Base-by-base conservation (phyloP, 2,113 vertebrate genomes). In the Ranitomeya imitator region DNA sequence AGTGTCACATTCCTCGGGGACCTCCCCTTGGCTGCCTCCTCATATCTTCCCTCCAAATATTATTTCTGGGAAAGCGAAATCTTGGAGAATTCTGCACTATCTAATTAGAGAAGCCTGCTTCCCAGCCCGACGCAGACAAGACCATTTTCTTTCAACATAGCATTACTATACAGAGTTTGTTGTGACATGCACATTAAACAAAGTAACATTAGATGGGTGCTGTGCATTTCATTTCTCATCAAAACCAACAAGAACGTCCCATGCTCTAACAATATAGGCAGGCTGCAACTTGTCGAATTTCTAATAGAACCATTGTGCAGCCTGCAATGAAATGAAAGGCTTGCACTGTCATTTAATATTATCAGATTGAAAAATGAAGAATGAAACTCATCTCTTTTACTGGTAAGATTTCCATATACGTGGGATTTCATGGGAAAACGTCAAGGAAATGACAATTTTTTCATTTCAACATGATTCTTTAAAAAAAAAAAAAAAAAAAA, bases 151-250 rank as follows among this genome's bases (percentile, higher is more conserved):
- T 79, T 9, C 82, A 45, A 77, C 37, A 76, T 55, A 21, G 71
- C 55, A 84, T 59, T 54, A 61, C 51, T 67, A 57, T 83, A 84
- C 37, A 84, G 61, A 19, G 52, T 79, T 52, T 89, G 87, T 85
- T 89, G 81, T 78, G 54, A 79, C 87, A 84, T 85, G 87, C 74
- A 85, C 73, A 85, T 79, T 78, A 89, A 89, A 89, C 45, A 85
- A 78, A 61, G 65, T n/a, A 59, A 51, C 45, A 26, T 74, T 67
- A 67, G 12, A 86, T 77, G 71, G 18, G 69, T 26, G n/a, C 37
- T 73, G 65, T 71, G 63, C 80, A n/a, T 65, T 52, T 57, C 51
- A 76, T 59, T 83, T 52, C 51, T 83, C 79, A 79, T 85, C 81
- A 89, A 84, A 89, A 79, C 81, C 61, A 77, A 77, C 45, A 67